Evolutionary conservation across 2,797 vertebrate species (phyloP).

Genomic region (Hypotaenidia okinawae): DNA sequence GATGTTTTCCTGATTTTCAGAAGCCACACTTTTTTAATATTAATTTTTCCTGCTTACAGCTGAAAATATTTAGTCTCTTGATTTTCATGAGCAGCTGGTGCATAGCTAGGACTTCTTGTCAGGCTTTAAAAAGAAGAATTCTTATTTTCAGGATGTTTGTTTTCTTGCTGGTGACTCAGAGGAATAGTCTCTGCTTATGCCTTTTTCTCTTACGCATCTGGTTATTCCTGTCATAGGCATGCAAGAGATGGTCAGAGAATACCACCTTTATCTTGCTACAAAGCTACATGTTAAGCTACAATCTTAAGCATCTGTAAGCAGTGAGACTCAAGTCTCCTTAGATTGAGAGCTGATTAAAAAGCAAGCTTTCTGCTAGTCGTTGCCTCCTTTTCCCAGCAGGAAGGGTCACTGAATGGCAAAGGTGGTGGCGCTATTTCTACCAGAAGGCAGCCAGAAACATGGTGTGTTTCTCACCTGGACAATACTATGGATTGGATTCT

Average conservation of each 20-base stretch:
- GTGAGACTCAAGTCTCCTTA: not conserved
- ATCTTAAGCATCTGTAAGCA: not conserved
- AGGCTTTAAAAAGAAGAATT: not conserved
- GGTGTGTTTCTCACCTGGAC: not conserved
- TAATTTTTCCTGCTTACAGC: not conserved
- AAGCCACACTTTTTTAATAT: not conserved
- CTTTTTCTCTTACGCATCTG: not conserved
- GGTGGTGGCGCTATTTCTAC: not conserved
- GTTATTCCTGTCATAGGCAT: not conserved
- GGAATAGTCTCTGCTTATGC: not conserved
- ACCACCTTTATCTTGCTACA: not conserved
- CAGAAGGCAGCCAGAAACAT: not conserved
- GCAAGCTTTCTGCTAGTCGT: not conserved
- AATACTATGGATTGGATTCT: rapidly evolving
- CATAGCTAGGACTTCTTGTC: not conserved
- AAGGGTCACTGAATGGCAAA: not conserved
- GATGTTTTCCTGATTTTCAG: not conserved
- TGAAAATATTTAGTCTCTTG: not conserved
- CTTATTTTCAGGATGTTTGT: not conserved
- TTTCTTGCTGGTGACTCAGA: not conserved
- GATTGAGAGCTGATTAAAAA: not conserved
- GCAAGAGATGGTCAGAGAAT: not conserved
- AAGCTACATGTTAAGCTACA: rapidly evolving
- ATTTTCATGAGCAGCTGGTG: slow-evolving; percentile 4
- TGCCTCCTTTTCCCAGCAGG: not conserved